Percentiles rank a stretch among this genome's conserved stretches.
phyloP scores from a whole-genome alignment of 2,797 vertebrate species.

The Amphiprion clarkii region DNA sequence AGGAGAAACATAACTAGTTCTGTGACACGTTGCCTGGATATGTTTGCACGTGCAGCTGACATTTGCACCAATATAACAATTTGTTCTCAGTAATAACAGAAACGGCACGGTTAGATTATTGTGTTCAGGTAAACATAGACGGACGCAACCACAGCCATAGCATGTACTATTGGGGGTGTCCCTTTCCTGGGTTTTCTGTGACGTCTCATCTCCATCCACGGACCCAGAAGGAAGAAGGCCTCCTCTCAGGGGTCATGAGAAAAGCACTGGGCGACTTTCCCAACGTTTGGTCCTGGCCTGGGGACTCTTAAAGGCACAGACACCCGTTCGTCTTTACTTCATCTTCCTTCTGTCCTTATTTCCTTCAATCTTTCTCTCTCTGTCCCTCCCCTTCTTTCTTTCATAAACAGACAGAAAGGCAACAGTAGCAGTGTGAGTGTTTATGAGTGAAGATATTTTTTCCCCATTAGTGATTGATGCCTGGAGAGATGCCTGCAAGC shows the following conservation, averaged over 20 bases:
- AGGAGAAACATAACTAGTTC: background rate
- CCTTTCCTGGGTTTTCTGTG: constrained; percentile 43
- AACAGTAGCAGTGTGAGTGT: constrained; percentile 11
- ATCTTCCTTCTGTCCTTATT: constrained; percentile 4
- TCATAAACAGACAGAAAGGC: background rate
- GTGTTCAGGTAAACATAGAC: background rate
- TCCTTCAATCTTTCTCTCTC: constrained; percentile 3
- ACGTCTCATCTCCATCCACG: constrained; percentile 62
- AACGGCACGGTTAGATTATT: background rate
- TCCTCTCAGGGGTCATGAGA: constrained; percentile 91
- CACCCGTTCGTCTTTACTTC: constrained; percentile 22
- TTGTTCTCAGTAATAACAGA: background rate
- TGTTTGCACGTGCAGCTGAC: constrained; percentile 3
- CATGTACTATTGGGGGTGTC: constrained; percentile 36
- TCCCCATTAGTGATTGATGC: constrained; percentile 31
- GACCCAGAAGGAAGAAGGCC: constrained; percentile 74
- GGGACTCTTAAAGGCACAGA: constrained; percentile 80
- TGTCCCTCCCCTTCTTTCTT: constrained; percentile 15
- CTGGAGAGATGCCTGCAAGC: constrained; percentile 22
- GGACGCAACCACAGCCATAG: background rate
- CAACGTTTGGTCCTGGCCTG: constrained; percentile 78
- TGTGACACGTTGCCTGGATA: constrained; percentile 9
- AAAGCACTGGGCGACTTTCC: constrained; percentile 90
- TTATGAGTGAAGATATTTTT: constrained; percentile 28
- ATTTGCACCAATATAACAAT: background rate